Conservation (phyloP, 2,113 vertebrate species). For the Petromus typicus region DNA sequence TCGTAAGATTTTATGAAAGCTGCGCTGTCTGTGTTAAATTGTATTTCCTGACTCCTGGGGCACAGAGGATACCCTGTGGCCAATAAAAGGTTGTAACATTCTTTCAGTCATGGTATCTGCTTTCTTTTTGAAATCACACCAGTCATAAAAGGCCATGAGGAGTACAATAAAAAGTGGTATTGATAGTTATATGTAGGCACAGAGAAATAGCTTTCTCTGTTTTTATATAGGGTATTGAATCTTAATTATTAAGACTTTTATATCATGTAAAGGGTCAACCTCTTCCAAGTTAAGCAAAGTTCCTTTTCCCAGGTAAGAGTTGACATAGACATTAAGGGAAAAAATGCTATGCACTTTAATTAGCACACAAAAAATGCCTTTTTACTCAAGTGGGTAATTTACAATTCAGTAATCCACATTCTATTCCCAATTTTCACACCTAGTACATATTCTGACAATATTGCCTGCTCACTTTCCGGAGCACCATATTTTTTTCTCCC, state of each 20-base stretch:
- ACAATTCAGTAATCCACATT: neutral
- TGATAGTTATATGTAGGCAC: constrained; percentile 28
- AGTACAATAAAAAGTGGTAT: constrained; percentile 35
- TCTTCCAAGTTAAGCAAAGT: constrained; percentile 1
- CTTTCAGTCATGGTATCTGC: constrained; percentile 43
- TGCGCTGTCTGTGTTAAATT: constrained; percentile 50
- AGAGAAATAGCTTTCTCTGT: neutral
- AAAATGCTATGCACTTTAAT: neutral
- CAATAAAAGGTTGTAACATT: constrained; percentile 54
- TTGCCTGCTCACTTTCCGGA: neutral
- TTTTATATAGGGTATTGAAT: neutral
- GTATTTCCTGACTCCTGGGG: constrained; percentile 28
- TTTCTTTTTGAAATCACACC: constrained; percentile 54
- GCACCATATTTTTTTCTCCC: neutral
- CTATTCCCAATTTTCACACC: neutral
- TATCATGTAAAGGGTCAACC: neutral
- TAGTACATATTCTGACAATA: neutral
- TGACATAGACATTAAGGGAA: neutral
- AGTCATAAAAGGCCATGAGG: constrained; percentile 17
- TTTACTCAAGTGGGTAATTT: neutral
- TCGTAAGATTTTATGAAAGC: constrained; percentile 49
- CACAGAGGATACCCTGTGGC: constrained; percentile 24
- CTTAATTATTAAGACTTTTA: constrained; percentile 47
- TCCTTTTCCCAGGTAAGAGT: neutral
- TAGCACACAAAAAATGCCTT: neutral